Conservation (phyloP, 2,113 vertebrate genomes). For the Vulpes ferrilata region DNA sequence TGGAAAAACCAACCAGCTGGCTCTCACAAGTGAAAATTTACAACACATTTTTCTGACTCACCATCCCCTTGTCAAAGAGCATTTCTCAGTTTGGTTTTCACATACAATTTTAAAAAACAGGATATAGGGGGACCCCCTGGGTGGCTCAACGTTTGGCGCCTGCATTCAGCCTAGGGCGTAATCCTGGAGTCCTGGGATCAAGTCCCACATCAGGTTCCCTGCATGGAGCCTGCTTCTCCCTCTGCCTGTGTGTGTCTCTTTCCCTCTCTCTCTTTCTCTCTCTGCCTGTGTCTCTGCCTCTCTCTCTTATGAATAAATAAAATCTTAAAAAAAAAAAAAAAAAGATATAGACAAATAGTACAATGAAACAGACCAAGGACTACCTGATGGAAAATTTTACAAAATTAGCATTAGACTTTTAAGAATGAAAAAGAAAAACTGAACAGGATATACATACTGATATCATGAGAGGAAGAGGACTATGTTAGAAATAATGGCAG, state of each 20-base stretch:
- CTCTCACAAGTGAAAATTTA: neutral
- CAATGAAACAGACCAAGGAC: constrained; percentile 18
- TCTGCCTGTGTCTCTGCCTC: too few relatives aligned
- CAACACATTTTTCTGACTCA: neutral
- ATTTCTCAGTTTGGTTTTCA: neutral
- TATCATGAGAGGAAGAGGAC: neutral
- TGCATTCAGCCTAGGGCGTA: too few relatives aligned
- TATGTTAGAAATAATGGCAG: neutral
- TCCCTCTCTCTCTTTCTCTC: too few relatives aligned
- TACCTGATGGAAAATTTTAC: neutral
- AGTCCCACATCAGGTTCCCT: too few relatives aligned
- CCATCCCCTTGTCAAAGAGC: neutral
- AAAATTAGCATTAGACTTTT: neutral
- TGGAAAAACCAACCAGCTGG: neutral
- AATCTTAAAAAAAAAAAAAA: too few relatives aligned
- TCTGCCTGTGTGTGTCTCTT: too few relatives aligned
- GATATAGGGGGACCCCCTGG: neutral
- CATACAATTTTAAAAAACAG: constrained; percentile 5
- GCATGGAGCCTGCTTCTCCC: too few relatives aligned
- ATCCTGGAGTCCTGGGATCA: too few relatives aligned
- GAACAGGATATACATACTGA: neutral
- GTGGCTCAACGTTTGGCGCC: too few relatives aligned
- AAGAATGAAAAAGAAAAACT: constrained; percentile 22
- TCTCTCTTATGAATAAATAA: too few relatives aligned
- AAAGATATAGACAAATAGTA: neutral